phyloP scores from a whole-genome alignment of 2,113 vertebrate genomes.

The Tenebrosternarchus preto region DNA sequence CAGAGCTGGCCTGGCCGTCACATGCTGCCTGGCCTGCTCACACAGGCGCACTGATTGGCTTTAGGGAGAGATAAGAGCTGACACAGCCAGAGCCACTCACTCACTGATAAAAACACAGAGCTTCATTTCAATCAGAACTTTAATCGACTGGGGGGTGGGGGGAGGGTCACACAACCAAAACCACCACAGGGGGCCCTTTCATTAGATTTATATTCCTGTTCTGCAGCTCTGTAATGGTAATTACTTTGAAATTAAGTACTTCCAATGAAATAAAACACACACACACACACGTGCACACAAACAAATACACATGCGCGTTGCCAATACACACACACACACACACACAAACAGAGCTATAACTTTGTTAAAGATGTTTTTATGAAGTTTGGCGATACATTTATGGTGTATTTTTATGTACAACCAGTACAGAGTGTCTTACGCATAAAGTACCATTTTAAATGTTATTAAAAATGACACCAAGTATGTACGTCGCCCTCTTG shows the following conservation, averaged over 20 bases:
- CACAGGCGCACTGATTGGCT: constrained; percentile 64
- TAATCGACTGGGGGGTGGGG: background rate
- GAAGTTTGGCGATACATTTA: too few species aligned
- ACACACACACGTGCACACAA: background rate
- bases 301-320: too few species aligned
- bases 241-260: constrained; percentile 44
- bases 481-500: constrained; percentile 49
- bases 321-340: background rate
- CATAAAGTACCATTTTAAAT: background rate
- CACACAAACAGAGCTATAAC: constrained; percentile 4
- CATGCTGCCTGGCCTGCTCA: constrained; percentile 62
- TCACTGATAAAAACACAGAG: constrained; percentile 56
- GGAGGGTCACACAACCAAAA: constrained; percentile 33
- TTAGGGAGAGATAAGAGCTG: constrained; percentile 67
- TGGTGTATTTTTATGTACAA: background rate
- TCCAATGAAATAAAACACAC: constrained; percentile 35
- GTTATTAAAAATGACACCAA: background rate
- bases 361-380: background rate
- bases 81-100: constrained; percentile 46
- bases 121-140: constrained; percentile 52
- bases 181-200: constrained; percentile 41
- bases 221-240: constrained; percentile 42
- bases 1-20: constrained; percentile 53
- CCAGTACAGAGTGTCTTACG: background rate
- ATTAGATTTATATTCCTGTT: constrained; percentile 48